A percentile compares a stretch with the other conserved stretches of the same genome.
Conservation (phyloP, 2,888 invertebrate species). For the Apotomis betuletana region DNA sequence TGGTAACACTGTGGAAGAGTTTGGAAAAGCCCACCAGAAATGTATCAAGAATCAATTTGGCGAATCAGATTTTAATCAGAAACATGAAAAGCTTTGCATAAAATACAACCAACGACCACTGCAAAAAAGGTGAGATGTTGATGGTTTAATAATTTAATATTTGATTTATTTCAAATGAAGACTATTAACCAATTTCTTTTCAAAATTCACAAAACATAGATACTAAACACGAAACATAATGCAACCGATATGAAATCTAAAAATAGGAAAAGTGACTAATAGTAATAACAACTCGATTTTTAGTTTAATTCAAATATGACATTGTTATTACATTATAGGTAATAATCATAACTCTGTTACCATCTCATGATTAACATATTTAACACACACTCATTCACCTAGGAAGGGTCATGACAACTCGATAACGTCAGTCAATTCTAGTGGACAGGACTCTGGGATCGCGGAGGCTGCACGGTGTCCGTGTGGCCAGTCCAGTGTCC, state of each 20-base stretch:
- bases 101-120: conserved; percentile 79
- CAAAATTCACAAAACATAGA: conserved; percentile 1
- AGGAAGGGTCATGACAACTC: conserved; percentile 86
- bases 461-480: conserved; percentile 84
- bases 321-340: conserved; percentile 6
- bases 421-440: conserved; percentile 91
- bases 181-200: conserved; percentile 6
- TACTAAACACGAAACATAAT: conserved; percentile 16
- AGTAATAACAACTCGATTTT: not conserved
- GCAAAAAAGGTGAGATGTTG: conserved; percentile 69
- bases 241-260: not conserved
- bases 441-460: conserved; percentile 92
- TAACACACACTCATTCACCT: conserved; percentile 48
- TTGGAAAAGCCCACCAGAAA: conserved; percentile 80
- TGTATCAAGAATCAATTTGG: conserved; percentile 74
- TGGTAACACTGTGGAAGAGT: conserved; percentile 77
- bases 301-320: not conserved
- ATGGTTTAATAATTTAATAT: not conserved
- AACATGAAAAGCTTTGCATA: conserved; percentile 80
- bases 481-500: conserved; percentile 86
- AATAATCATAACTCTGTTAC: conserved; percentile 11
- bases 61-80: conserved; percentile 67
- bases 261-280: not conserved
- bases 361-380: conserved; percentile 33
- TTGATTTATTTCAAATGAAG: not conserved